These are phyloP conservation scores for Megaceryle alcyon DNA, from an alignment of 2,797 vertebrate species.

Conservation along the genomic window DNA sequence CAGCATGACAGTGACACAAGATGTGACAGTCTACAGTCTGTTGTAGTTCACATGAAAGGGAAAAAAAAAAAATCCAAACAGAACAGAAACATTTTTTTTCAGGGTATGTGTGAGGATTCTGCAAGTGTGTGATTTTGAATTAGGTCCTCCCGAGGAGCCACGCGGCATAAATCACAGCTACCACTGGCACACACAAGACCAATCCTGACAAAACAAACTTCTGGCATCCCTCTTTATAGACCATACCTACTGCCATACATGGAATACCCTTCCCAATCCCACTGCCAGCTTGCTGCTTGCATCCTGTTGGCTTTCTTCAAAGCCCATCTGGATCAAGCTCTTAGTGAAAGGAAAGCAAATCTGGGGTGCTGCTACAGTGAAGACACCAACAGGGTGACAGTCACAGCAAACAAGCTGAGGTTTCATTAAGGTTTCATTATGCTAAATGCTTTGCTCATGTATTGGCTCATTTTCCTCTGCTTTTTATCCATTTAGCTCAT, in stretches of 20 bases:
- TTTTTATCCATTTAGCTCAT: not conserved
- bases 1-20: not conserved
- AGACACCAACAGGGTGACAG: not conserved
- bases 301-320: not conserved
- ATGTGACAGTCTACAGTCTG: not conserved
- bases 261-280: not conserved
- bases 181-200: not conserved
- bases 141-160: not conserved
- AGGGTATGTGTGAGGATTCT: not conserved
- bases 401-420: not conserved
- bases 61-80: not conserved
- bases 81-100: not conserved
- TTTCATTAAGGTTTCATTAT: not conserved
- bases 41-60: not conserved
- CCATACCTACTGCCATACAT: not conserved
- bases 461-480: not conserved
- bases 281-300: not conserved
- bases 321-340: not conserved
- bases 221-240: not conserved
- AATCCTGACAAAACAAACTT: not conserved
- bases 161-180: not conserved
- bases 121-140: not conserved
- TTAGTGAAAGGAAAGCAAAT: not conserved
- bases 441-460: not conserved
- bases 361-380: not conserved